Evolutionary conservation across 2,797 vertebrate species (phyloP), one percentile per base, ranked within the genome.

Genomic region (Triplophysa yarkandensis): DNA sequence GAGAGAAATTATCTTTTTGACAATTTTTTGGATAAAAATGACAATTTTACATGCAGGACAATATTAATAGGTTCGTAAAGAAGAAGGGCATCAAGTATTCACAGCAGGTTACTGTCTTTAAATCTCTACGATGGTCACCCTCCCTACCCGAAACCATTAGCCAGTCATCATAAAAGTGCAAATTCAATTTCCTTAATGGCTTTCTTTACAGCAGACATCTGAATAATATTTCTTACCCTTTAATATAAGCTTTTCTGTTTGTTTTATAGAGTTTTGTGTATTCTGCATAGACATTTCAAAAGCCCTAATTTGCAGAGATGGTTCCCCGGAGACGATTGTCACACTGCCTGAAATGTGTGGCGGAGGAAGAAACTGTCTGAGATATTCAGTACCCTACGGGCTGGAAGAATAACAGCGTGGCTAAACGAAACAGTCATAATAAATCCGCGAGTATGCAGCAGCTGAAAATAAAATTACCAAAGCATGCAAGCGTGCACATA

Each of bases 391-490:
- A 21, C 60, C 78, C 79, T 50, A 43, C 32, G 21, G 75, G 54
- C 62, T 21, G 23, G 27, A 74, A 70, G 65, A 74, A 68, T 54
- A 80, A 52, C 67, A 80, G 67, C 39, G 10, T 17, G 60, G 66
- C 60, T 58, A 61, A 71, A 19, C 16, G 70, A 75, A 54, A 77
- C 16, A 60, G 58, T 43, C 75, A 64, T 41, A 57, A 55, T 68
- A 57, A 48, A 57, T 74, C 70, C 44, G 34, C 21, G 58, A 63
- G 52, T 68, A 74, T 36, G 32, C 43, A 36, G 34, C 25, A 25
- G 43, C 43, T 55, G 61, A 70, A 77, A 71, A 80, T 60, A 66
- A 67, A 74, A 75, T 68, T 60, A 77, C 28, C 52, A 74, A 74
- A 69, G 54, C 41, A 39, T 48, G 43, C 68, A 69, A 79, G 67